Evolutionary conservation across 2,888 invertebrate species (phyloP).

Genomic region (Desoria tigrina): DNA sequence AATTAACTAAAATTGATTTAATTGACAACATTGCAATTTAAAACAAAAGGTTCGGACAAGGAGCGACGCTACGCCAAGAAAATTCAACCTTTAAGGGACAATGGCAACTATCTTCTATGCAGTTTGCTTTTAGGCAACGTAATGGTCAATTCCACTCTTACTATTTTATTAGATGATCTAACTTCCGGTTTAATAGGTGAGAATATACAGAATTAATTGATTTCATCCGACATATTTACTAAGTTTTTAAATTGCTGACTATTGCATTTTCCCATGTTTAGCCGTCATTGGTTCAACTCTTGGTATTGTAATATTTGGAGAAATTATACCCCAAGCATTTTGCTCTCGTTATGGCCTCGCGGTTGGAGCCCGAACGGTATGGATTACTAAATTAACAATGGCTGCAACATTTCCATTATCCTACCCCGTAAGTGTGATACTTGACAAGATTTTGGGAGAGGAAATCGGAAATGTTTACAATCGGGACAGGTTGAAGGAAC

Average conservation of each 20-base stretch:
- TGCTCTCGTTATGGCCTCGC: conserved; percentile 94
- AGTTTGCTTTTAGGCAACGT: conserved; percentile 78
- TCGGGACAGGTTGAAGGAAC: conserved; percentile 90
- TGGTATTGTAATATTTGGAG: conserved; percentile 93
- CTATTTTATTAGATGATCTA: conserved; percentile 90
- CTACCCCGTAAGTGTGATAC: conserved; percentile 84
- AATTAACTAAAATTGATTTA: background rate
- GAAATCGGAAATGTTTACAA: conserved; percentile 97
- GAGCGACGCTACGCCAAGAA: conserved; percentile 80
- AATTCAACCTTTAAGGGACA: conserved; percentile 88
- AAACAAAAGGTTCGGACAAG: conserved; percentile 32
- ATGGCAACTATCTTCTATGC: conserved; percentile 91
- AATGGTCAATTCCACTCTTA: conserved; percentile 94
- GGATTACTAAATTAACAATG: conserved; percentile 92
- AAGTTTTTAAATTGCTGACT: background rate
- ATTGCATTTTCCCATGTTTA: conserved; percentile 63
- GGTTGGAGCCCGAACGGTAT: conserved; percentile 92
- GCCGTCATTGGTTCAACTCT: conserved; percentile 85
- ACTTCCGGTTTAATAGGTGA: conserved; percentile 71
- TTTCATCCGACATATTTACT: background rate
- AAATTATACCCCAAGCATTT: conserved; percentile 89
- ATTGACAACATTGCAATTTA: no score
- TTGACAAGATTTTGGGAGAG: conserved; percentile 88
- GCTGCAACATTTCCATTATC: conserved; percentile 86
- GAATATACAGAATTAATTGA: no score